Evolutionary conservation across 2,888 invertebrate species (phyloP).

Genomic region (Anodontia alba): DNA sequence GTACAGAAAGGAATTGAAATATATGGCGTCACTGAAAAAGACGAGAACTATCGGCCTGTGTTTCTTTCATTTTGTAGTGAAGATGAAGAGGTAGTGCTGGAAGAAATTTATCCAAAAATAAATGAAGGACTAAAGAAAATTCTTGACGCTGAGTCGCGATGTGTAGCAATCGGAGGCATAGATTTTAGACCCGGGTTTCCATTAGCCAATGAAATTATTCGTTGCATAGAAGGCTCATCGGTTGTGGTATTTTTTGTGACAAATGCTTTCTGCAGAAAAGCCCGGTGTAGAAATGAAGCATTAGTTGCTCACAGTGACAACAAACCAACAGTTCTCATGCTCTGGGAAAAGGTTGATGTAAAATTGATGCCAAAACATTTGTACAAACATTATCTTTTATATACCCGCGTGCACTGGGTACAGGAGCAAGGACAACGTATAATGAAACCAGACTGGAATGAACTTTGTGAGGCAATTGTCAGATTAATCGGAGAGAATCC

Average conservation of each 20-base stretch:
- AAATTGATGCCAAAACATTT: not conserved
- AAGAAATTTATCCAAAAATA: not conserved
- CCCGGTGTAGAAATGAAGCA: not conserved
- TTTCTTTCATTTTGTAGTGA: slow-evolving; percentile 4
- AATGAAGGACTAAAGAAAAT: not conserved
- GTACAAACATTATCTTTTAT: not conserved
- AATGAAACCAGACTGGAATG: not conserved
- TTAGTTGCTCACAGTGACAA: not conserved
- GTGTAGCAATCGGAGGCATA: not conserved
- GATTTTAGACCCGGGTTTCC: not conserved
- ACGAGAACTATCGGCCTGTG: not conserved
- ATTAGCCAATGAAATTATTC: not conserved
- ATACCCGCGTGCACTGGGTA: not conserved
- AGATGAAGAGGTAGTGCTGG: not conserved
- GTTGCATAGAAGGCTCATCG: not conserved
- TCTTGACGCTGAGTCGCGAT: not conserved
- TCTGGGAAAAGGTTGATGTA: not conserved
- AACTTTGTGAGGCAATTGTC: not conserved
- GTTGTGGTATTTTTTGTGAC: not conserved
- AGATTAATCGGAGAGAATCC: not conserved
- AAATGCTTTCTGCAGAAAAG: not conserved
- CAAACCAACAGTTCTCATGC: not conserved
- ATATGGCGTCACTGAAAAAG: not conserved
- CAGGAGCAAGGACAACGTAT: not conserved
- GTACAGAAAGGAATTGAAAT: not conserved